Conservation (phyloP, 2,888 invertebrate species). For the Rhamphomyia laevipes region DNA sequence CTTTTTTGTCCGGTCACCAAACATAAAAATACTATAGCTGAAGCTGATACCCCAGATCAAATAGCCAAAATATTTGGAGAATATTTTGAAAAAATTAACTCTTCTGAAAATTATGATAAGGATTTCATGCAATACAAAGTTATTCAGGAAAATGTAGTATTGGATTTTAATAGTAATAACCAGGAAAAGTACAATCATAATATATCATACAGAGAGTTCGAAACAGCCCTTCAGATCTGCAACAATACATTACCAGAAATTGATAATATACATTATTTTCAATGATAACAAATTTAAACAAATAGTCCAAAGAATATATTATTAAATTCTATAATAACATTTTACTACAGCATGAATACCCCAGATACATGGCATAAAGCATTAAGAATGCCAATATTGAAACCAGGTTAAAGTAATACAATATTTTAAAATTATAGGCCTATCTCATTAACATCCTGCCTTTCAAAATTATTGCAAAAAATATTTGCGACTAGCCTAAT, state of each 20-base stretch:
- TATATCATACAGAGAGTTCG: background rate
- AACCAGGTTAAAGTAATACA: background rate
- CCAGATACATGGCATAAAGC: background rate
- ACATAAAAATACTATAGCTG: background rate
- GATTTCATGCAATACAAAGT: background rate
- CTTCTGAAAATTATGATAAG: background rate
- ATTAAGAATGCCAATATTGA: background rate
- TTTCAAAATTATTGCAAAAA: background rate
- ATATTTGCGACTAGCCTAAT: background rate
- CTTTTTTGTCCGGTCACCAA: no score
- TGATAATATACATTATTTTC: background rate
- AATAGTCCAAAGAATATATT: background rate
- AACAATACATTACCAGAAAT: background rate
- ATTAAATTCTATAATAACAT: background rate
- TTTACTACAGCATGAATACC: background rate
- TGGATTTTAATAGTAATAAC: no score
- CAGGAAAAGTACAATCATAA: background rate
- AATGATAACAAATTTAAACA: background rate
- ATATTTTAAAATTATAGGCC: background rate
- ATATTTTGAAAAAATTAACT: background rate
- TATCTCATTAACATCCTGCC: background rate
- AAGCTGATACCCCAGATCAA: background rate
- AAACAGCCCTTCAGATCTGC: background rate
- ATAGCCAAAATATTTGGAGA: background rate
- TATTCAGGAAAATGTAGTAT: background rate